Base-by-base conservation (phyloP, 1,140 invertebrate species). In the Lepidostoma basale region DNA sequence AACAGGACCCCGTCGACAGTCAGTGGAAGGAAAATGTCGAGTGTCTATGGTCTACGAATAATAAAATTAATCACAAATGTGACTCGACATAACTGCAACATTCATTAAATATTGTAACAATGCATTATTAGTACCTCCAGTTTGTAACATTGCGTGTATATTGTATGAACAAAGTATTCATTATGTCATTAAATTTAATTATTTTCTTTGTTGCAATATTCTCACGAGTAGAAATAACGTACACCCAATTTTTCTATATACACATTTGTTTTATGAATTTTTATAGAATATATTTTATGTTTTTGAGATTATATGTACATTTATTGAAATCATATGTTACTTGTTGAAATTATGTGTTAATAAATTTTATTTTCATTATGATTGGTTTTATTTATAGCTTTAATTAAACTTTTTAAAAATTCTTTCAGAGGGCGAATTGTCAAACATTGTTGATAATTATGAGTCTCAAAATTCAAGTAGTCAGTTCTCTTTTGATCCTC, bases 21-120 rank as follows among this genome's bases (percentile, higher is more conserved):
- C 76, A 81, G 26, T 94, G 91, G 92, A 93, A 93, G 77, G 88
- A 91, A 80, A 94, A 93, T 77, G 82, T 84, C 60, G 91, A 94
- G 85, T 93, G 91, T 84, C 78, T 81, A 75, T 92, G 92, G 90
- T 79, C 81, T 4, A 67, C n/a, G 16, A 69, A 67, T 12, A 10
- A 23, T 59, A 59, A 23, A 59, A 42, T 14, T 18, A 6, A 33
- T 30, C n/a, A 36, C 20, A 56, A 56, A 18, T 1, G 16, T 18
- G 30, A 30, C 14, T 8, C 8, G 6, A 30, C 52, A 56, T 36
- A 56, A 56, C n/a, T n/a, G n/a, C n/a, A n/a, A n/a, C n/a, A n/a
- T n/a, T n/a, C n/a, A n/a, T n/a, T n/a, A n/a, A n/a, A n/a, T n/a
- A n/a, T n/a, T n/a, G n/a, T n/a, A n/a, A n/a, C n/a, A n/a, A n/a